These are phyloP conservation scores for Holcopasites calliopsidis DNA, from an alignment of 1,140 invertebrate genomes.

Conservation along the genomic window DNA sequence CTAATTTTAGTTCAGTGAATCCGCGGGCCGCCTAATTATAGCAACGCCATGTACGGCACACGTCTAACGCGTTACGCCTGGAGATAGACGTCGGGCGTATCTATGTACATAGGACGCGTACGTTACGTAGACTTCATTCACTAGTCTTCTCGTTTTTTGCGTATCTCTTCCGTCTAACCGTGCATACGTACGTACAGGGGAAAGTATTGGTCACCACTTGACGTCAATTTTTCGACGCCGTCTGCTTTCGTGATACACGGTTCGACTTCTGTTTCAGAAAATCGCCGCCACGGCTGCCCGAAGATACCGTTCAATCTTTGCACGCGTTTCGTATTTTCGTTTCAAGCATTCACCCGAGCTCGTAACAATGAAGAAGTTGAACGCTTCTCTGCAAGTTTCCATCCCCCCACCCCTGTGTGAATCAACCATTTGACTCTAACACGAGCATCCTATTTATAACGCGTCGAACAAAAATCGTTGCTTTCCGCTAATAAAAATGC, in stretches of 20 bases:
- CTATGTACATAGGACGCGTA: constrained; percentile 9
- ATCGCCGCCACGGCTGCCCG: background rate
- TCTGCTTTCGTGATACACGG: background rate
- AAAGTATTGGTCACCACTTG: constrained; percentile 60
- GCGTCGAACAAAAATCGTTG: no score
- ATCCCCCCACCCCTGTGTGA: no score
- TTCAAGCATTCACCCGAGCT: background rate
- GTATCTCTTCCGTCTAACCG: background rate
- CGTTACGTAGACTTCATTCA: constrained; percentile 62
- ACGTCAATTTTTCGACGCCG: constrained; percentile 55
- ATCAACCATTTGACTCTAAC: no score
- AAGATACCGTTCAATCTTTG: background rate
- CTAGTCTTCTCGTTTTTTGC: constrained; percentile 56
- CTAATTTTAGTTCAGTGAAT: constrained; percentile 56
- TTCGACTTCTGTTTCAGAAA: background rate
- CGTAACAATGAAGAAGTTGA: no score
- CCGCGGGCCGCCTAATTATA: constrained; percentile 57
- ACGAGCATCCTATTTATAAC: no score
- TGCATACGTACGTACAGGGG: background rate
- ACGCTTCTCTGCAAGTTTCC: no score
- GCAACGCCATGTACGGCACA: constrained; percentile 57
- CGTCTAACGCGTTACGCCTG: constrained; percentile 26
- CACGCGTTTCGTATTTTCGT: background rate
- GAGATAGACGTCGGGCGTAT: background rate
- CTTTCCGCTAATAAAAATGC: no score